Percentiles rank a stretch among this genome's conserved stretches.
Conservation (phyloP, 2,888 invertebrate genomes). For the Epicampocera succincta region DNA sequence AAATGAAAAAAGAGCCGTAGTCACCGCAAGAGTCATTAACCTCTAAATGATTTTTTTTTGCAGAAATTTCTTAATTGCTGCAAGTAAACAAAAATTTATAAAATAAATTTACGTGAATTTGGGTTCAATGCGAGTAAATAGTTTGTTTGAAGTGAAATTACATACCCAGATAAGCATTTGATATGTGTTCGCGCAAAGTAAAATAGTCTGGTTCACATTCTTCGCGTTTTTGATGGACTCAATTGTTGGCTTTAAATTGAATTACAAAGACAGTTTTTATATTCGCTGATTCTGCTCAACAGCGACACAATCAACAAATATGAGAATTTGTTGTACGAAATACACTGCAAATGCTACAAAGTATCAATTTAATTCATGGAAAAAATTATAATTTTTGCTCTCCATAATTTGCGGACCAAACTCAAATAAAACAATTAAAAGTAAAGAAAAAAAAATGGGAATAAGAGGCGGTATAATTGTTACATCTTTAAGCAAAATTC, state of each 20-base stretch:
- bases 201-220: slow-evolving; percentile 24
- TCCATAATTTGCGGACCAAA: slow-evolving; percentile 36
- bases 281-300: not conserved
- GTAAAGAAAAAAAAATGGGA: slow-evolving; percentile 13
- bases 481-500: slow-evolving; percentile 5
- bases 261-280: slow-evolving; percentile 56
- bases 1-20: too few species aligned
- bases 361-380: slow-evolving; percentile 39
- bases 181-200: too few species aligned
- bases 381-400: slow-evolving; percentile 10
- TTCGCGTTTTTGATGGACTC: slow-evolving; percentile 36
- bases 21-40: not conserved
- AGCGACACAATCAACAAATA: slow-evolving; percentile 9
- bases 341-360: not conserved
- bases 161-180: not conserved
- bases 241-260: slow-evolving; percentile 57
- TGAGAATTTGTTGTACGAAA: not conserved
- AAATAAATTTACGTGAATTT: slow-evolving; percentile 25
- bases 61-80: not conserved
- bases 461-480: slow-evolving; percentile 11
- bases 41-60: not conserved
- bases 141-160: not conserved
- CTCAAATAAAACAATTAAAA: slow-evolving; percentile 10
- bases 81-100: not conserved
- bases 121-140: slow-evolving; percentile 47